A percentile compares a stretch with the other conserved stretches of the same genome.
These are phyloP conservation scores for Manduca sexta DNA, from an alignment of 1,140 invertebrate genomes.

Conservation along the genomic window DNA sequence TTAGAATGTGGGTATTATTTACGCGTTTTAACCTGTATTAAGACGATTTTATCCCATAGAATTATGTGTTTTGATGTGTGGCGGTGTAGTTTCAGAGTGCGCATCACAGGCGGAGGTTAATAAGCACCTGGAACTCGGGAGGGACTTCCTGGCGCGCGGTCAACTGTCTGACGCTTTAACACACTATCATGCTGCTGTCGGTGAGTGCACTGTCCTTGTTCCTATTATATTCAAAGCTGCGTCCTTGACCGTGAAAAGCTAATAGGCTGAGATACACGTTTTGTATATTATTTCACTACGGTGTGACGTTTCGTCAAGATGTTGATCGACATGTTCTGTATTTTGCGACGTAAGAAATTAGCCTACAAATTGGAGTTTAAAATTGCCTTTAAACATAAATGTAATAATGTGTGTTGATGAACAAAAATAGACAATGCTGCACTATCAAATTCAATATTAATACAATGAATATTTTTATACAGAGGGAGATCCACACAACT, in stretches of 20 bases:
- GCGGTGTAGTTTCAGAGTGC: conserved; percentile 74
- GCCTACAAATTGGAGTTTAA: no score
- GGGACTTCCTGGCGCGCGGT: conserved; percentile 90
- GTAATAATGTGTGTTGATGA: no score
- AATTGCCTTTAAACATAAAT: no score
- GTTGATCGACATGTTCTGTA: no score
- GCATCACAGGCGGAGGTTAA: conserved; percentile 86
- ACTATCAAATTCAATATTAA: not conserved
- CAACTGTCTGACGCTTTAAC: conserved; percentile 96
- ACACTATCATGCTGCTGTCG: conserved; percentile 98
- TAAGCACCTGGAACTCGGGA: conserved; percentile 94
- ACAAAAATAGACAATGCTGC: not conserved
- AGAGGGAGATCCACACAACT: conserved; percentile 98
- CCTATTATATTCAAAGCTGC: not conserved
- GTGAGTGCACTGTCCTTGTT: conserved; percentile 75
- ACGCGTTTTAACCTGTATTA: conserved; percentile 22
- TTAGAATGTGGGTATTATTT: conserved; percentile 63
- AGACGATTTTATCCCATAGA: conserved; percentile 25
- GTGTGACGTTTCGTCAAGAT: no score
- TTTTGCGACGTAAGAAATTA: no score
- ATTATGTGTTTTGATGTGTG: conserved; percentile 19
- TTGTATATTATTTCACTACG: no score
- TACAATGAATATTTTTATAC: conserved; percentile 20
- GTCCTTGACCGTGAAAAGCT: not conserved
- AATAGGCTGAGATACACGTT: no score